A percentile compares a stretch with the other conserved stretches of the same genome.
Evolutionary conservation across 2,113 vertebrate genomes (phyloP).

Genomic region (Micromys minutus): DNA sequence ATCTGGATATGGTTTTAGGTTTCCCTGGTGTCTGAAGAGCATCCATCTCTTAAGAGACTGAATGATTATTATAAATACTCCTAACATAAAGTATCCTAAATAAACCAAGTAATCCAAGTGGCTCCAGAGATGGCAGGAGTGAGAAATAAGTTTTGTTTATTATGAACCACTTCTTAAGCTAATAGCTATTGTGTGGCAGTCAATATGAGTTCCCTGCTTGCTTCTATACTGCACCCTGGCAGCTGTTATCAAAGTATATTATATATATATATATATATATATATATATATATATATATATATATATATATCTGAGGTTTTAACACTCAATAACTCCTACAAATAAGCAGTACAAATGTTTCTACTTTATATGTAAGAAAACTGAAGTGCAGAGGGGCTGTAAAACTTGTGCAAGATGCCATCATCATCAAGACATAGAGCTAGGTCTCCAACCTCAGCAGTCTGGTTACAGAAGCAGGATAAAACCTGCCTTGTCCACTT

Average conservation of each 20-base stretch:
- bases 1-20: not conserved
- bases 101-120: not conserved
- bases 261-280: too few relatives aligned
- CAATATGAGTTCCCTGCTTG: not conserved
- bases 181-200: not conserved
- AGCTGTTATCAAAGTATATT: not conserved
- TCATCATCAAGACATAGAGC: rapidly evolving
- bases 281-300: too few relatives aligned
- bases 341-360: too few relatives aligned
- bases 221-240: not conserved
- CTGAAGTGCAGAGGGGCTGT: not conserved
- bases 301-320: not conserved
- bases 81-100: not conserved
- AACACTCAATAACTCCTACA: not conserved
- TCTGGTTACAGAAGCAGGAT: not conserved
- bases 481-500: not conserved
- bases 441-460: not conserved
- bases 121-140: too few relatives aligned
- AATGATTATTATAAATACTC: not conserved
- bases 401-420: not conserved
- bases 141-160: not conserved
- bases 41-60: not conserved
- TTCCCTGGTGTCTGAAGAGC: not conserved
- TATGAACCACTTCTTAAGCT: not conserved
- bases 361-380: not conserved